A percentile compares a stretch with the other conserved stretches of the same genome.
Evolutionary conservation across 2,113 vertebrate species (phyloP).

Genomic region (Argyrosomus japonicus): DNA sequence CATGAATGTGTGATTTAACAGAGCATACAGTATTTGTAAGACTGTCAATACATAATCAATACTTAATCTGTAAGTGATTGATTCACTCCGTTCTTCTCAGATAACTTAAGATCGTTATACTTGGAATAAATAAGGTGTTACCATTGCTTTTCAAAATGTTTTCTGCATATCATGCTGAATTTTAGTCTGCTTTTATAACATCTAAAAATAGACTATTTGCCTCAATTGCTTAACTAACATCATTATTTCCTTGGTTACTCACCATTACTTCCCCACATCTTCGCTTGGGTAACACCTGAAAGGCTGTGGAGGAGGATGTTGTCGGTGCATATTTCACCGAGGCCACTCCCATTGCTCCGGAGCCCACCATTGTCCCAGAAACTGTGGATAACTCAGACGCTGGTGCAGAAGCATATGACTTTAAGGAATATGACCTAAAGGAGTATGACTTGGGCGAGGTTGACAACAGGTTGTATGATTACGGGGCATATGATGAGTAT

Average conservation of each 20-base stretch:
- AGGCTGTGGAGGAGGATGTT: conserved; percentile 93
- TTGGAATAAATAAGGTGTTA: conserved; percentile 70
- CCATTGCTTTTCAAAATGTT: conserved; percentile 27
- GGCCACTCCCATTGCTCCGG: conserved; percentile 86
- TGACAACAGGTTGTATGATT: conserved; percentile 91
- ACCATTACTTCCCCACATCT: conserved; percentile 63
- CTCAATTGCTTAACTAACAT: conserved; percentile 91
- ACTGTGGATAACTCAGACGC: conserved; percentile 75
- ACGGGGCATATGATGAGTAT: conserved; percentile 93
- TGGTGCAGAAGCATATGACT: conserved; percentile 89
- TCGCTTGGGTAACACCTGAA: conserved; percentile 84
- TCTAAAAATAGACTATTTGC: conserved; percentile 70
- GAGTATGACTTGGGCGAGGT: conserved; percentile 82
- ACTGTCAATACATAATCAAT: not conserved
- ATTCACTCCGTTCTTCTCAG: not conserved
- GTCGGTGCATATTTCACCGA: conserved; percentile 90
- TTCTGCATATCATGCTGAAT: conserved; percentile 48
- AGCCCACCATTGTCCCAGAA: conserved; percentile 85
- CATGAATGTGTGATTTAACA: not conserved
- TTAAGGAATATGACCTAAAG: conserved; percentile 93
- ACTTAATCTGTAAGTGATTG: not conserved
- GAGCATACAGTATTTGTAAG: not conserved
- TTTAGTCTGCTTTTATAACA: conserved; percentile 71
- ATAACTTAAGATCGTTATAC: not conserved
- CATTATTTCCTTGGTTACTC: conserved; percentile 85